Evolutionary conservation across 2,888 invertebrate genomes (phyloP).

Genomic region (Rhorus exstirpatorius): DNA sequence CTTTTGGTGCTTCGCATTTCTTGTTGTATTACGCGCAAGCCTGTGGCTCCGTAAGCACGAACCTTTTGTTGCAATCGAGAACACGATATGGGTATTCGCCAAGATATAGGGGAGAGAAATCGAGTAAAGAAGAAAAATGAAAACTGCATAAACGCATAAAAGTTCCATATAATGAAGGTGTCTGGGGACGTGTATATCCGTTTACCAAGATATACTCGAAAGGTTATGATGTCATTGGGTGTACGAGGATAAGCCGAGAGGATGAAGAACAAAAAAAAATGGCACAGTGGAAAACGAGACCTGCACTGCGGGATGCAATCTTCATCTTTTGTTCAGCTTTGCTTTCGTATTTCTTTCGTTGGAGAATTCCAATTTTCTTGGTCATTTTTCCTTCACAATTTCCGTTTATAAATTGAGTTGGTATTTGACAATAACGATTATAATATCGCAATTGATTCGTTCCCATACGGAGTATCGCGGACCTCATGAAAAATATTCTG

Average conservation of each 20-base stretch:
- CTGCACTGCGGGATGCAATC: conserved; percentile 53
- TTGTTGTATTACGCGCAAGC: conserved; percentile 15
- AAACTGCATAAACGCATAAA: conserved; percentile 38
- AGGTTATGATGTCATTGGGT: conserved; percentile 5
- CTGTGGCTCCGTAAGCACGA: conserved; percentile 11
- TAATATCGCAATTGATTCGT: not conserved
- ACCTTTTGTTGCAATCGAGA: conserved; percentile 5
- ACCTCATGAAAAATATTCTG: no score
- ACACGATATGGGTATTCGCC: conserved; percentile 48
- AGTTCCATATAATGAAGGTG: conserved; percentile 23
- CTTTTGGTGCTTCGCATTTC: conserved; percentile 21
- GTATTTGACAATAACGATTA: not conserved
- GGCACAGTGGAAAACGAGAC: conserved; percentile 46
- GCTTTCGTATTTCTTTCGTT: conserved; percentile 9
- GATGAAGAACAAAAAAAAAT: conserved; percentile 17
- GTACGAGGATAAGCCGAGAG: conserved; percentile 1
- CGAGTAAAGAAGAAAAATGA: not conserved
- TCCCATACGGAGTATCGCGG: no score
- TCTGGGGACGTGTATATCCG: conserved; percentile 22
- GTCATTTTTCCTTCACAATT: no score
- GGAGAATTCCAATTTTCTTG: no score
- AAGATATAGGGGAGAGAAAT: conserved; percentile 9
- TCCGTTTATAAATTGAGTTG: no score
- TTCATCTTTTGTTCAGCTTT: conserved; percentile 43
- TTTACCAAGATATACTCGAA: conserved; percentile 28